Evolutionary conservation across 1,140 invertebrate species (phyloP), one percentile per base, ranked within the genome.

Genomic region (Penaeus vannamei): DNA sequence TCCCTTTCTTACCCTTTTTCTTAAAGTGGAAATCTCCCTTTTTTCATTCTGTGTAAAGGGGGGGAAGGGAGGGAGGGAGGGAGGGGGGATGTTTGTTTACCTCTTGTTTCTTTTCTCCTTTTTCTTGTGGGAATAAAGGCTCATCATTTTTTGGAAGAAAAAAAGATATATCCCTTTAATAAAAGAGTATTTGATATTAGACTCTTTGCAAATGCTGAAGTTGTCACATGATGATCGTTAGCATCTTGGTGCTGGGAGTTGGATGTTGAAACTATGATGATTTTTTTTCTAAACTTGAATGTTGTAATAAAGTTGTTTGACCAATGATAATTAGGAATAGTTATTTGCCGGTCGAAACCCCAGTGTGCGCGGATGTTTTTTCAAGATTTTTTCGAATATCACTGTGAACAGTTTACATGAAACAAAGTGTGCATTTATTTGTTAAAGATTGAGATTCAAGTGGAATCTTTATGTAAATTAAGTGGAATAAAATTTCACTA

Each of bases 401-500:
- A 84, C 61, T 53, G 82, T 84, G 42, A 84, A 89, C 20, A 80
- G 60, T 32, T 84, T 59, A 53, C 53, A 53, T 60, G 23, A 46
- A 84, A 32, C 26, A 84, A 84, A 89, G n/a, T 80, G 29, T 82
- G 79, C 59, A 89, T 80, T 84, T 84, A 79, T 89, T 89, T 88
- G 86, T 88, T 89, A 89, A 89, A 89, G 10, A 66, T 81, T 82
- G 72, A 62, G 87, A 72, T 84, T 89, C 69, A 42, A 60, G 76
- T 89, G 87, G 82, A 89, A 84, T 89, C 87, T 83, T 89, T 76
- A 84, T 89, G 87, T 89, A 89, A 84, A 89, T 20, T 79, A 64
- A 89, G 87, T 89, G 87, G 76, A 89, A 89, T 89, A 89, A 89
- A 89, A 89, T 89, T 89, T 89, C 87, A 89, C 87, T 89, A 84